Evolutionary conservation across 2,113 vertebrate genomes (phyloP).

Genomic region (Gila orcuttii): DNA sequence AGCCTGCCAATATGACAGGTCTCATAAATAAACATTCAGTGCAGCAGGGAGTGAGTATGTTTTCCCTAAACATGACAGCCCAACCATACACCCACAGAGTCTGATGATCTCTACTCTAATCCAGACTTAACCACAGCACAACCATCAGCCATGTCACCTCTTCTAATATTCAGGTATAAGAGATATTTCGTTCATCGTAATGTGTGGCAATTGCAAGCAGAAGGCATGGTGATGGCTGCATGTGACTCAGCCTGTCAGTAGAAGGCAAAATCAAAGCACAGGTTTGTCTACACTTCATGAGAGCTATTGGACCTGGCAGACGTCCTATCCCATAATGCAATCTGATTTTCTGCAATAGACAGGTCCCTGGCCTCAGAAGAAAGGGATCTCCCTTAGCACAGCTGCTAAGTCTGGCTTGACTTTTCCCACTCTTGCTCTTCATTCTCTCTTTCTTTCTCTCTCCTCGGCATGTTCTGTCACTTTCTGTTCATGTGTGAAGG

Average conservation of each 20-base stretch:
- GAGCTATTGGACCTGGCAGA: constrained; percentile 43
- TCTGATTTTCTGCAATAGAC: constrained; percentile 56
- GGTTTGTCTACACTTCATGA: constrained; percentile 22
- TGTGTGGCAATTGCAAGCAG: constrained; percentile 27
- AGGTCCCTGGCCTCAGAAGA: constrained; percentile 62
- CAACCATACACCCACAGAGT: constrained; percentile 40
- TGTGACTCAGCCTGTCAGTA: constrained; percentile 45
- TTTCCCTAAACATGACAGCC: constrained; percentile 66
- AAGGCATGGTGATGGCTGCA: constrained; percentile 21
- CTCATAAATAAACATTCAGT: constrained; percentile 69
- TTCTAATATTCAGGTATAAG: constrained; percentile 3
- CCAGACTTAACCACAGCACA: constrained; percentile 29
- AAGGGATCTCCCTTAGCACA: constrained; percentile 51
- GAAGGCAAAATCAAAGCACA: constrained; percentile 51
- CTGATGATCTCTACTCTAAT: constrained; percentile 51
- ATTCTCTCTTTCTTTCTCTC: constrained; percentile 26
- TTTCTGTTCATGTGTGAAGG: constrained; percentile 55
- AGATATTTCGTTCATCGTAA: constrained; percentile 29
- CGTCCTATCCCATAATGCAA: constrained; percentile 52
- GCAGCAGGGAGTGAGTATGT: constrained; percentile 56
- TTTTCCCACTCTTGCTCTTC: constrained; percentile 10
- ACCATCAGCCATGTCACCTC: background rate
- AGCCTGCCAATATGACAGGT: constrained; percentile 65
- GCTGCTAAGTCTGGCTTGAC: constrained; percentile 52
- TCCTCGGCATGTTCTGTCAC: constrained; percentile 54